Conservation (phyloP, 1,140 invertebrate genomes). For the Atta colombica region DNA sequence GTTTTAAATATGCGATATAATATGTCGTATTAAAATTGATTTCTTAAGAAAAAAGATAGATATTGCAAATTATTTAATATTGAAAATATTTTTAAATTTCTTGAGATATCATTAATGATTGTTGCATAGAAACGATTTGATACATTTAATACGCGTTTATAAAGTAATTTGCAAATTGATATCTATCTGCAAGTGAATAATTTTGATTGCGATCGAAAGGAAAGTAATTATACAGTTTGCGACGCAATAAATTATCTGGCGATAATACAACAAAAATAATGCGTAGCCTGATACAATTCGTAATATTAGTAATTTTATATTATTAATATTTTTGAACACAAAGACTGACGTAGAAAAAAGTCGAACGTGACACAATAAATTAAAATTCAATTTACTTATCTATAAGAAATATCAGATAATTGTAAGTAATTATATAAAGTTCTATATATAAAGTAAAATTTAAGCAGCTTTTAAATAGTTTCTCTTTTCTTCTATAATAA, state of each 20-base stretch:
- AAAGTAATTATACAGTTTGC: constrained; percentile 4
- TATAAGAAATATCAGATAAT: background rate
- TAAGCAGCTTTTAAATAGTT: background rate
- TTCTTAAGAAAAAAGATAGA: background rate
- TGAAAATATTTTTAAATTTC: background rate
- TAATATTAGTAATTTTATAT: background rate
- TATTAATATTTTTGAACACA: background rate
- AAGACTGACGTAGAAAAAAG: background rate
- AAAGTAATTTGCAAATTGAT: constrained; percentile 18
- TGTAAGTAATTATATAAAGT: background rate
- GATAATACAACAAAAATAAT: background rate
- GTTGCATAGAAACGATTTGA: background rate
- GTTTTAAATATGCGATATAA: constrained; percentile 4
- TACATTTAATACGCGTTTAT: background rate
- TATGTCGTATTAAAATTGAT: background rate
- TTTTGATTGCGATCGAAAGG: constrained; percentile 10
- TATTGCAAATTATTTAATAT: background rate
- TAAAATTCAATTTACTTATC: background rate
- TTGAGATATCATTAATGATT: background rate
- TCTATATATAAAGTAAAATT: background rate
- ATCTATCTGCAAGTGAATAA: constrained; percentile 11
- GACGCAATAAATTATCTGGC: background rate
- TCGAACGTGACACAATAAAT: background rate
- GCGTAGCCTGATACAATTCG: background rate
- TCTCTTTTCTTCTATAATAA: background rate